Base-by-base conservation (phyloP, 2,888 invertebrate species). In the Hemicrepidius hirtus region DNA sequence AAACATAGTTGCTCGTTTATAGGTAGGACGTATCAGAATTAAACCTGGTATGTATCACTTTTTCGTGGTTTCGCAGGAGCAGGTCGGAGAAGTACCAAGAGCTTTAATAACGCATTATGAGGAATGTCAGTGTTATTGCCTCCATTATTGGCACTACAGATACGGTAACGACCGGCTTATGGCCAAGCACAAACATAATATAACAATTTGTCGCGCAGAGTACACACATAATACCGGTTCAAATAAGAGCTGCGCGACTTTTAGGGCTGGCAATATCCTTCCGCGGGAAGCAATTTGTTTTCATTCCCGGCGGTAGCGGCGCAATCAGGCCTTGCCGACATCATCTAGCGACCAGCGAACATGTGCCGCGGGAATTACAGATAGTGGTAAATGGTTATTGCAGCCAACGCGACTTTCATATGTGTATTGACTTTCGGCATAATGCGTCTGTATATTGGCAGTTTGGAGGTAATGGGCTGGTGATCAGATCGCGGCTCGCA, bases 321-420 rank as follows among this genome's bases (percentile, higher is more conserved):
- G 80, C 82, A 82, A 82, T 81, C 82, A 82, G 81, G 79, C 81
- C 62, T 79, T 77, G 81, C 82, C 82, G 80, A 83, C 83, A 83
- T 83, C 84, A 83, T 83, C 83, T 82, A 80, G 81, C 80, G 80
- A 80, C 81, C 81, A 82, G 78, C 79, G 81, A 82, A 84, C 82
- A 83, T 81, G 81, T 81, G 81, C 80, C 83, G 80, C 82, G 85
- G 84, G 85, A 85, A 85, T 85, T 82, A 79, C 82, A 83, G 84
- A 84, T 85, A 84, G 83, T 83, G 83, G 84, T 84, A 84, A 85
- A 84, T 83, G 84, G 84, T 84, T 84, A 85, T 85, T 84, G 84
- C 84, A 76, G 78, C 77, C 79, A 80, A 78, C 77, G 79, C 80
- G 79, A 79, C 81, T 79, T 80, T 80, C 78, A 79, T 79, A 77